phyloP scores from a whole-genome alignment of 2,797 vertebrate genomes.

The Fratercula arctica region DNA sequence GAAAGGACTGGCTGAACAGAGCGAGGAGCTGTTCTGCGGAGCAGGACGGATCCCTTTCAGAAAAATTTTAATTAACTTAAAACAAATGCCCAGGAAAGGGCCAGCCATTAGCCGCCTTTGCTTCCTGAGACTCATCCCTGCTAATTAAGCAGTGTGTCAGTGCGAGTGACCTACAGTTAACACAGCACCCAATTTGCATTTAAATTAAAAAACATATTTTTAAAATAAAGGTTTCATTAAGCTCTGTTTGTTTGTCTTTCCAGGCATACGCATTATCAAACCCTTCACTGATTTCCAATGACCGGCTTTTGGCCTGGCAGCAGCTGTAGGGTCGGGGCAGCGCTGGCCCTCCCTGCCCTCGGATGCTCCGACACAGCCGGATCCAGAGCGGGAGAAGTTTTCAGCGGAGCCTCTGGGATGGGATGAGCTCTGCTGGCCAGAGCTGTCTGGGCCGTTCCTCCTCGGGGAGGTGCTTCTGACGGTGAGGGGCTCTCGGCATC shows the following conservation, averaged over 20 bases:
- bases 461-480: background rate
- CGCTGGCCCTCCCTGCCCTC: background rate
- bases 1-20: background rate
- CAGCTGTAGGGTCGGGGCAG: background rate
- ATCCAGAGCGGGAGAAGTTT: background rate
- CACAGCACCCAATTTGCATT: constrained; percentile 48
- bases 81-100: constrained; percentile 56
- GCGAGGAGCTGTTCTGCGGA: background rate
- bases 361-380: fast-evolving
- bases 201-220: constrained; percentile 76
- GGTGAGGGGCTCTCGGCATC: background rate
- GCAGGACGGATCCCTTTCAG: background rate
- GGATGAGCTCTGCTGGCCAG: constrained; percentile 15
- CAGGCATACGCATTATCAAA: background rate
- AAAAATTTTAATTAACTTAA: constrained; percentile 73
- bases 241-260: constrained; percentile 36
- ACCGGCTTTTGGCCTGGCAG: background rate
- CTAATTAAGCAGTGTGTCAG: constrained; percentile 67
- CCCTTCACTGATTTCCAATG: background rate
- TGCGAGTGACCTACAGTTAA: constrained; percentile 55
- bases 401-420: background rate
- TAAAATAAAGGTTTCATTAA: constrained; percentile 61
- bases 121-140: constrained; percentile 30
- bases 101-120: constrained; percentile 43
- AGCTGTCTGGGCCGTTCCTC: constrained; percentile 10